A percentile compares a stretch with the other conserved stretches of the same genome.
phyloP scores from a whole-genome alignment of 2,888 invertebrate genomes.

The Arctia plantaginis region DNA sequence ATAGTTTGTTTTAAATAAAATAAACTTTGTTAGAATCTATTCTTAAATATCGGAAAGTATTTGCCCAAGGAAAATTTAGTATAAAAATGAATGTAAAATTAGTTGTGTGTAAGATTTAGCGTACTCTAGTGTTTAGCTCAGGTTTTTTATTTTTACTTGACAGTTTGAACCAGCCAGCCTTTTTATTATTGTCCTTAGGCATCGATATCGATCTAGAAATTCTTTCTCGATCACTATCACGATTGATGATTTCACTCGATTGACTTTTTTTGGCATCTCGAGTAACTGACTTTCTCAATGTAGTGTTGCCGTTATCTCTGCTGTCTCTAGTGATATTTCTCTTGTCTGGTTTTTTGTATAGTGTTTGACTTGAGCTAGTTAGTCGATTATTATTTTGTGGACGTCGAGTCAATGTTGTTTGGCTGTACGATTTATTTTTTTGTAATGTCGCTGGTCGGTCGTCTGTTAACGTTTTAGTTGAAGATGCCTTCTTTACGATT shows the following conservation, averaged over 20 bases:
- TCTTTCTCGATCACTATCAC: conserved; percentile 81
- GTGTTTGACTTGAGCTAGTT: conserved; percentile 75
- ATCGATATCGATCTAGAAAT: conserved; percentile 89
- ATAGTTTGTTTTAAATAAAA: neutral
- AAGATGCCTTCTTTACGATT: conserved; percentile 77
- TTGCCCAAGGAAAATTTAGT: neutral
- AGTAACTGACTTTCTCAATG: conserved; percentile 77
- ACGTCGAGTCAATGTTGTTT: conserved; percentile 73
- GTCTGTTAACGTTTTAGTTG: conserved; percentile 71
- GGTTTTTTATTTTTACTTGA: conserved; percentile 82
- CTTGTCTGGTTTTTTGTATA: conserved; percentile 81
- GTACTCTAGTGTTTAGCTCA: conserved; percentile 77
- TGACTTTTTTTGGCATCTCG: conserved; percentile 83
- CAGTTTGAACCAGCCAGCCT: conserved; percentile 91
- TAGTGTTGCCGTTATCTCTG: conserved; percentile 61
- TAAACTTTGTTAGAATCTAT: conserved; percentile 1
- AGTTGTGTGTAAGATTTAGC: conserved; percentile 51
- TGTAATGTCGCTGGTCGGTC: conserved; percentile 73
- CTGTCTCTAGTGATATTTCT: conserved; percentile 50
- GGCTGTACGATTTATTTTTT: conserved; percentile 82
- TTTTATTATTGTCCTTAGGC: conserved; percentile 90
- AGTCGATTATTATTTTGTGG: conserved; percentile 72
- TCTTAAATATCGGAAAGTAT: neutral
- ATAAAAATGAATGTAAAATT: neutral
- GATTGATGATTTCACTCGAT: conserved; percentile 88